These are phyloP conservation scores for Paracentrotus lividus DNA, from an alignment of 53 echinoderm and acorn worm species.

Conservation along the genomic window DNA sequence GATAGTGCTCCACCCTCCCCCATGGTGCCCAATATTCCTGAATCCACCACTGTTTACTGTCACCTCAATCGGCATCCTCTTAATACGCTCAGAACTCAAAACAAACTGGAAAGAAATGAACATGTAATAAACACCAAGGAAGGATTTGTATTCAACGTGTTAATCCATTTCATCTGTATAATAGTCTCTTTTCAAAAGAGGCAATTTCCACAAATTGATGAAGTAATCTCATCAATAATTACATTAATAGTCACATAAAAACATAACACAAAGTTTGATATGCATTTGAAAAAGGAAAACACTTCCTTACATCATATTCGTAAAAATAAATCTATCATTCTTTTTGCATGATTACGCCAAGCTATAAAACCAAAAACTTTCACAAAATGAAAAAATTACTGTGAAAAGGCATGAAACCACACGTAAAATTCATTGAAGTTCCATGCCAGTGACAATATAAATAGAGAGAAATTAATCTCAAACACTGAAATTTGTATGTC, in stretches of 20 bases:
- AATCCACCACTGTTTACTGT: background rate
- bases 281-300: background rate
- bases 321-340: background rate
- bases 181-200: slow-evolving; percentile 28
- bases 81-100: background rate
- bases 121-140: background rate
- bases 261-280: slow-evolving; percentile 2
- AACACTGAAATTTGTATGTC: slow-evolving; percentile 10
- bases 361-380: no score
- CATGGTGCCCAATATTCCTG: no score
- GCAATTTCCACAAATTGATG: slow-evolving; percentile 3
- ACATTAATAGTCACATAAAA: slow-evolving; percentile 1
- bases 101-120: background rate
- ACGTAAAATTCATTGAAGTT: no score
- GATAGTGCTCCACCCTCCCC: no score
- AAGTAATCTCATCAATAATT: background rate
- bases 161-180: background rate
- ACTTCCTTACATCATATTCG: background rate
- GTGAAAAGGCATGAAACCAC: no score
- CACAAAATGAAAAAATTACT: no score
- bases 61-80: background rate
- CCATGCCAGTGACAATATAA: no score
- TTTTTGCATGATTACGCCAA: slow-evolving; percentile 38
- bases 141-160: background rate
- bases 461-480: no score